These are phyloP conservation scores for Phrynosoma blainvillii DNA, from an alignment of 2,113 vertebrate genomes.

Conservation along the genomic window DNA sequence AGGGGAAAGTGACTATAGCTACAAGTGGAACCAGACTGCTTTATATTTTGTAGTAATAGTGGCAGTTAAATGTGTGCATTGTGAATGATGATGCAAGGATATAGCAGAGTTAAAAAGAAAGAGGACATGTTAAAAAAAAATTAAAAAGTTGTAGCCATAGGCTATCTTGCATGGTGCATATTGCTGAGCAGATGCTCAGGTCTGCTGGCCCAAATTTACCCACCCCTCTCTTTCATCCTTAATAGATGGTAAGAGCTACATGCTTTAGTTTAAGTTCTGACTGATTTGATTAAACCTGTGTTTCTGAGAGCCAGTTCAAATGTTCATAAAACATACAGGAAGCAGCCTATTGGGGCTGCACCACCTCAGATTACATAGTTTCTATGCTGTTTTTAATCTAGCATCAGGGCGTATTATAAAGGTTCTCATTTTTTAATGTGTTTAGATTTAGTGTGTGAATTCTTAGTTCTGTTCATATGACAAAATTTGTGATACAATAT, in stretches of 20 bases:
- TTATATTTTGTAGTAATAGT: background rate
- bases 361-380: background rate
- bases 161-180: background rate
- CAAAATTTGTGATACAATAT: background rate
- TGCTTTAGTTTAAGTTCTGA: background rate
- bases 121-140: background rate
- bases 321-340: background rate
- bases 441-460: background rate
- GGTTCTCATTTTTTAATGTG: background rate
- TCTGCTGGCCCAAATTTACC: background rate
- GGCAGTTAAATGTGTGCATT: background rate
- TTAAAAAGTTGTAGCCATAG: background rate
- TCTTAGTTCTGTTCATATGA: background rate
- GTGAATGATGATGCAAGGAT: background rate
- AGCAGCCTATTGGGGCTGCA: too few species aligned
- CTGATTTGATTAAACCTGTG: background rate
- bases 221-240: background rate
- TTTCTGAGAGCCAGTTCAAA: background rate
- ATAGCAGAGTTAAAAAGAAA: fast-evolving
- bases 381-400: background rate
- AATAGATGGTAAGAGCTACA: background rate
- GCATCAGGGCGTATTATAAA: background rate
- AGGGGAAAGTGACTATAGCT: background rate
- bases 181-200: background rate
- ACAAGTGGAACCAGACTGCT: background rate